Evolutionary conservation across 2,888 invertebrate species (phyloP).

Genomic region (Danaus chrysippus): DNA sequence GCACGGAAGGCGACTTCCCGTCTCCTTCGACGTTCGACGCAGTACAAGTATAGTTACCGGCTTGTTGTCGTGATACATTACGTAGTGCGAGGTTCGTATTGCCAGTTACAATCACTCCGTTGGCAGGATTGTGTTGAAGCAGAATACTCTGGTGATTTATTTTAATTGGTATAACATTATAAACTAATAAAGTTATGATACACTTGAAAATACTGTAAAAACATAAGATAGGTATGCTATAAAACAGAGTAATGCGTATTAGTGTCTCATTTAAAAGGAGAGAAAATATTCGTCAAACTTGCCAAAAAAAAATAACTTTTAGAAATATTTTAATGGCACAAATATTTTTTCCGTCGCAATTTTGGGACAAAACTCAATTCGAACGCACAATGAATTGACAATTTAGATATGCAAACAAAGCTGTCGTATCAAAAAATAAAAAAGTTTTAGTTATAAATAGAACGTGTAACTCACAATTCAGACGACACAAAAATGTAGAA

Average conservation of each 20-base stretch:
- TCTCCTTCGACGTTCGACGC: constrained; percentile 96
- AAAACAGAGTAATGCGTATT: not conserved
- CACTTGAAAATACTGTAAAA: not conserved
- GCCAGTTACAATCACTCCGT: constrained; percentile 90
- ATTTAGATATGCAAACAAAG: constrained; percentile 27
- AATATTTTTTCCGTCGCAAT: constrained; percentile 19
- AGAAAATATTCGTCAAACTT: not conserved
- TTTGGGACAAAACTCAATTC: constrained; percentile 20
- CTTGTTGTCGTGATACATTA: constrained; percentile 87
- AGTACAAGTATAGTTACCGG: constrained; percentile 92
- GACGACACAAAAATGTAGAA: not conserved
- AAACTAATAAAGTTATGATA: not conserved
- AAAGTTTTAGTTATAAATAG: constrained; percentile 19
- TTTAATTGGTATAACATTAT: not conserved
- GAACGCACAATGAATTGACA: constrained; percentile 28
- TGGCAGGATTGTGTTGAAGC: constrained; percentile 89
- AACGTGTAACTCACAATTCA: not conserved
- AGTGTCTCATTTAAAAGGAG: not conserved
- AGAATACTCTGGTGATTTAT: constrained; percentile 82
- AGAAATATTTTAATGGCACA: constrained; percentile 13
- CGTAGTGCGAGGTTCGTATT: constrained; percentile 88
- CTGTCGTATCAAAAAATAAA: constrained; percentile 17
- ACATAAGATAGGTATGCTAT: not conserved
- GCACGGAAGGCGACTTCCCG: constrained; percentile 88
- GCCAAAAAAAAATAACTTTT: constrained; percentile 3